These are phyloP conservation scores for Drosophila suzukii DNA, from an alignment of 1,140 invertebrate genomes.

Conservation along the genomic window DNA sequence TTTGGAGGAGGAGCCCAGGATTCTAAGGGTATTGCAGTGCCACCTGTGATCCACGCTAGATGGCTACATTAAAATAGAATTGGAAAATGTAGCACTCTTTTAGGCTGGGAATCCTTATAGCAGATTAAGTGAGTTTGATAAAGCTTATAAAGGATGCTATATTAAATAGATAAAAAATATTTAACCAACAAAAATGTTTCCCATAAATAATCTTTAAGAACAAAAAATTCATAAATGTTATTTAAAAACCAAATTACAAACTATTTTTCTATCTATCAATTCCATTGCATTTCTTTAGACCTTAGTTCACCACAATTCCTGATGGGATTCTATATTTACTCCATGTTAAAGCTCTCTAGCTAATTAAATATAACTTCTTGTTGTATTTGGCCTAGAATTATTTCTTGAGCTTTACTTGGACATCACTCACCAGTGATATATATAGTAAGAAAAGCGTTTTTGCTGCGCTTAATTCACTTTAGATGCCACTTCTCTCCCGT, in stretches of 20 bases:
- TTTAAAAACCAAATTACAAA: too few relatives aligned
- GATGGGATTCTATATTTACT: not conserved
- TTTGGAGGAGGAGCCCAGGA: not conserved
- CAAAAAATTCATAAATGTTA: too few relatives aligned
- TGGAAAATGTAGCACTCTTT: not conserved
- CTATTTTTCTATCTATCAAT: too few relatives aligned
- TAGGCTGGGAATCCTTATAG: not conserved
- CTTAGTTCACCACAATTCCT: not conserved
- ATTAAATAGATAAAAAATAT: too few relatives aligned
- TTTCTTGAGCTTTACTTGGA: constrained; percentile 7
- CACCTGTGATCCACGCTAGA: constrained; percentile 7
- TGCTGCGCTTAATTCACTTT: constrained; percentile 68
- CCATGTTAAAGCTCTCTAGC: not conserved
- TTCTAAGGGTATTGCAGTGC: constrained; percentile 14
- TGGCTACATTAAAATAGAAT: not conserved
- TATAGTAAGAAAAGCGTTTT: constrained; percentile 24
- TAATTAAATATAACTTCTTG: constrained; percentile 7
- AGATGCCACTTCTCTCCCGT: constrained; percentile 19
- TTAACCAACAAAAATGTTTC: too few relatives aligned
- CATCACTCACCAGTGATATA: constrained; percentile 2
- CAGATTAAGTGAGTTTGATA: too few relatives aligned
- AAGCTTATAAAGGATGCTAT: too few relatives aligned
- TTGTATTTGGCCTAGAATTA: not conserved
- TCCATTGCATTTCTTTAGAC: not conserved
- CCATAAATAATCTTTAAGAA: too few relatives aligned